Percentiles rank a stretch among this genome's conserved stretches.
These are phyloP conservation scores for Ashinkailepas kermadecensis DNA, from an alignment of 2,888 invertebrate species.

Conservation along the genomic window DNA sequence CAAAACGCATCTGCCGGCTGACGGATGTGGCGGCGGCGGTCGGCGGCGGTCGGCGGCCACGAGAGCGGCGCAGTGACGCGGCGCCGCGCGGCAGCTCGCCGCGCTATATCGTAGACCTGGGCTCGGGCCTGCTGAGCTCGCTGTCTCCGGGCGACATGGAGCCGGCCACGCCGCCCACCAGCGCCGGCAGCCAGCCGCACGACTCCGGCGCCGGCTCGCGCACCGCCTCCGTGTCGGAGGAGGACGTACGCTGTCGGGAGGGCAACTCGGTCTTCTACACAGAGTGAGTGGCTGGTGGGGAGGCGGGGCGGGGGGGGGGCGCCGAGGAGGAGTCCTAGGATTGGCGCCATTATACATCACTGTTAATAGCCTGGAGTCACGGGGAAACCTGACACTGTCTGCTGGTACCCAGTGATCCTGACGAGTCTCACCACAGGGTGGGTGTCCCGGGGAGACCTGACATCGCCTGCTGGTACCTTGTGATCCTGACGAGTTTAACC, in stretches of 20 bases:
- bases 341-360: too few species aligned
- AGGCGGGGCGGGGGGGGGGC: too few species aligned
- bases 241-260: constrained; percentile 8
- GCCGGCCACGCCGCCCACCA: neutral
- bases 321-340: too few species aligned
- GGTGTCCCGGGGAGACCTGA: too few species aligned
- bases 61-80: neutral
- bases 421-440: too few species aligned
- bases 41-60: too few species aligned
- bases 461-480: too few species aligned
- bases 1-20: neutral
- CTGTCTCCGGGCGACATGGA: constrained; percentile 14
- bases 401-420: too few species aligned
- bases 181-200: neutral
- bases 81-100: neutral
- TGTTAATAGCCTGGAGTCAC: too few species aligned
- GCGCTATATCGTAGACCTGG: constrained; percentile 21
- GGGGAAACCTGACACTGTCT: too few species aligned
- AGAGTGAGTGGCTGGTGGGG: constrained; percentile 46
- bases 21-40: neutral
- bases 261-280: constrained; percentile 21
- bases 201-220: neutral
- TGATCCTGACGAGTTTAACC: too few species aligned
- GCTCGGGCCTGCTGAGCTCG: constrained; percentile 10
- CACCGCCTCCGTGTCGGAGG: constrained; percentile 10